Evolutionary conservation across 2,888 invertebrate genomes (phyloP).

Genomic region (Caenorhabditis macrosperma): DNA sequence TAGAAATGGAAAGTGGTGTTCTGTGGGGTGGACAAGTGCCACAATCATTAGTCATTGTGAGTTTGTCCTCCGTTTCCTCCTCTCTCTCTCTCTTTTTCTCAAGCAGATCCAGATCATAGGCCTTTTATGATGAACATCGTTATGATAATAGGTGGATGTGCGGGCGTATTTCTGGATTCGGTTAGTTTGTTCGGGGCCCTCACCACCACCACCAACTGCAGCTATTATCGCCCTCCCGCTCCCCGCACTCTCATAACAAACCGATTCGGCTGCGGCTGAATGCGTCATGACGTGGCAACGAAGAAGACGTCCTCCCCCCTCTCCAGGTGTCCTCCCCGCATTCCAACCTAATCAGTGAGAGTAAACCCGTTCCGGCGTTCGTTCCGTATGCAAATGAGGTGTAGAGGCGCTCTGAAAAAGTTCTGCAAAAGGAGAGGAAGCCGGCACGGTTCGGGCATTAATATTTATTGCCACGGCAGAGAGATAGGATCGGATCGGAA

Average conservation of each 20-base stretch:
- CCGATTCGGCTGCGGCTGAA: constrained; percentile 4
- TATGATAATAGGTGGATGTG: constrained; percentile 56
- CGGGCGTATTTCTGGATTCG: constrained; percentile 33
- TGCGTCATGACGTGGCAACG: constrained; percentile 51
- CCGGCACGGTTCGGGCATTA: constrained; percentile 50
- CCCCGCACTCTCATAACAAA: constrained; percentile 33
- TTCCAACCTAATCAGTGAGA: constrained; percentile 43
- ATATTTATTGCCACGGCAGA: constrained; percentile 51
- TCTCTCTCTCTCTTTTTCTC: constrained; percentile 38
- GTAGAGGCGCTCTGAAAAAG: constrained; percentile 42
- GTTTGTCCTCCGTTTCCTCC: constrained; percentile 34
- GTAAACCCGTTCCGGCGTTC: constrained; percentile 46
- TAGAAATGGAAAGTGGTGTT: constrained; percentile 54
- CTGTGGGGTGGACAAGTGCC: constrained; percentile 31
- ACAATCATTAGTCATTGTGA: constrained; percentile 55
- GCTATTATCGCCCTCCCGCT: constrained; percentile 6
- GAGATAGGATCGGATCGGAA: constrained; percentile 19
- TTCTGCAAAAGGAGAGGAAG: constrained; percentile 26
- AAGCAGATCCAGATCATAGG: constrained; percentile 49
- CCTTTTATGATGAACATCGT: constrained; percentile 54
- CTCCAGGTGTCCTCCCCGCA: constrained; percentile 19
- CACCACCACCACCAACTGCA: no score
- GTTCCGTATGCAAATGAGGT: constrained; percentile 58
- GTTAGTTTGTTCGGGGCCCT: constrained; percentile 11
- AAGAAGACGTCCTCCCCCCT: constrained; percentile 9